A percentile compares a stretch with the other conserved stretches of the same genome.
Evolutionary conservation across 2,888 invertebrate genomes (phyloP).

Genomic region (Pteria penguin): DNA sequence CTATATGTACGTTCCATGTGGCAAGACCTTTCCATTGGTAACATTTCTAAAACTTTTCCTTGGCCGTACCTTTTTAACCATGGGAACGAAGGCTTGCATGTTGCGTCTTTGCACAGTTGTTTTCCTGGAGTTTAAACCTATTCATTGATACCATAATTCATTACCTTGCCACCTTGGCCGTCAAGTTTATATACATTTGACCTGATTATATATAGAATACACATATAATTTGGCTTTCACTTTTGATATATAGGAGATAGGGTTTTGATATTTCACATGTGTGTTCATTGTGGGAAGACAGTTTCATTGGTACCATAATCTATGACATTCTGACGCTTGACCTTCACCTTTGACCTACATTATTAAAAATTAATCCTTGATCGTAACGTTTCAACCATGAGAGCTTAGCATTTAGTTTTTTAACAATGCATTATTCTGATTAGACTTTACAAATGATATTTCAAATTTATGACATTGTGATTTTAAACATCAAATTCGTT

Average conservation of each 20-base stretch:
- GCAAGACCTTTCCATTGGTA: no score
- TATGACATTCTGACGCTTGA: neutral
- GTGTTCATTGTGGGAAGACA: neutral
- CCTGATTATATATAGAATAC: no score
- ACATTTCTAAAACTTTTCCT: neutral
- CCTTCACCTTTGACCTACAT: neutral
- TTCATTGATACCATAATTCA: neutral
- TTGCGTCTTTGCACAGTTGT: neutral
- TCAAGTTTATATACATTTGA: neutral
- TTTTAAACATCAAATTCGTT: neutral
- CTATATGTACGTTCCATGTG: no score
- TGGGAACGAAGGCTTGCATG: neutral
- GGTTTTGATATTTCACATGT: neutral
- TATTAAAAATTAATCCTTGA: neutral
- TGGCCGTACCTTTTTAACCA: neutral
- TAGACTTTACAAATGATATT: neutral
- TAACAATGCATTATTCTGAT: neutral
- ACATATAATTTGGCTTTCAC: no score
- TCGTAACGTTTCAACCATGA: neutral
- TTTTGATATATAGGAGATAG: neutral
- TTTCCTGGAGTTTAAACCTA: neutral
- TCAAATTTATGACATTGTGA: neutral
- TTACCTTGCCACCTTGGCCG: neutral
- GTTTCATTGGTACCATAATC: neutral
- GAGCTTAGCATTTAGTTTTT: neutral